Percentiles rank a stretch among this genome's conserved stretches.
Evolutionary conservation across 2,797 vertebrate genomes (phyloP).

Genomic region (Valencia hispanica): DNA sequence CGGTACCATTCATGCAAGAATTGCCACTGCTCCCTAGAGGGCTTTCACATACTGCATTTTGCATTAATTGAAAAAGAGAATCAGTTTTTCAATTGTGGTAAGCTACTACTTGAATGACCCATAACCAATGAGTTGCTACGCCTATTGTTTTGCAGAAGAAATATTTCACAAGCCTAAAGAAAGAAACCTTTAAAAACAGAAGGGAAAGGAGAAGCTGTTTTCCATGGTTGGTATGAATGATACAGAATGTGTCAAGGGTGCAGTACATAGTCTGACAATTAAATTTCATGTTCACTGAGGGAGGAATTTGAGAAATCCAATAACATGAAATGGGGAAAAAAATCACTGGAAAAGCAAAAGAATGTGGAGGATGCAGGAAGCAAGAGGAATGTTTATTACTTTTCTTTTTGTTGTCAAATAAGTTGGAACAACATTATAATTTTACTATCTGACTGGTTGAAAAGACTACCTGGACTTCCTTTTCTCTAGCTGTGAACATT

Average conservation of each 20-base stretch:
- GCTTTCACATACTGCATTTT: neutral
- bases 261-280: neutral
- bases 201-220: neutral
- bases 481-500: neutral
- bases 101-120: neutral
- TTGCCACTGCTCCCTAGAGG: neutral
- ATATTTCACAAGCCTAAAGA: neutral
- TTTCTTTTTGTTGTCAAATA: neutral
- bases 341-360: neutral
- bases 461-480: too few species aligned
- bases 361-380: neutral
- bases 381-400: neutral
- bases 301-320: neutral
- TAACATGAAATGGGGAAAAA: neutral
- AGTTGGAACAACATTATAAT: neutral
- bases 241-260: neutral
- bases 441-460: neutral
- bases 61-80: neutral
- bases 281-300: neutral
- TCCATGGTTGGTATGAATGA: neutral
- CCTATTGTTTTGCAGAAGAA: neutral
- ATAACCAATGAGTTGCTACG: neutral
- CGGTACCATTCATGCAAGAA: neutral
- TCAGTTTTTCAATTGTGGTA: neutral
- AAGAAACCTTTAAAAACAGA: neutral